Conservation (phyloP, 2,888 invertebrate genomes). For the Odontocerum albicorne region DNA sequence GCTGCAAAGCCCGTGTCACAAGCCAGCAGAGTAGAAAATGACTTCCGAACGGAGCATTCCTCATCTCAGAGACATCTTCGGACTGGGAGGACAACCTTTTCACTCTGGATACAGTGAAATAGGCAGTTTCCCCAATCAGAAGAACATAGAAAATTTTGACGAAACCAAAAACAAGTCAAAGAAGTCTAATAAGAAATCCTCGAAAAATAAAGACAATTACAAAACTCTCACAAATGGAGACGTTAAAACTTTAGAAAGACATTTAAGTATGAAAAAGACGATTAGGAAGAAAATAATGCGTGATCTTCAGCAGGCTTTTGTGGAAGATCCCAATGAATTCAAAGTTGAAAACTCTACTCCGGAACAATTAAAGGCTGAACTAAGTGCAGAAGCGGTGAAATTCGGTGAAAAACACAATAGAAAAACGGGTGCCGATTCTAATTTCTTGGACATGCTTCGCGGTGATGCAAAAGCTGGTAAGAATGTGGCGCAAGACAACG, state of each 20-base stretch:
- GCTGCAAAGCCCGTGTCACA: conserved; percentile 4
- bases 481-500: conserved; percentile 42
- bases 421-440: conserved; percentile 56
- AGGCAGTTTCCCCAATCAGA: conserved; percentile 39
- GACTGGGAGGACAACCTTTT: conserved; percentile 58
- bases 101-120: conserved; percentile 45
- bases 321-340: conserved; percentile 72
- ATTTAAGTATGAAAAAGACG: conserved; percentile 85
- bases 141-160: conserved; percentile 39
- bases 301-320: conserved; percentile 75
- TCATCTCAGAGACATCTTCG: conserved; percentile 74
- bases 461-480: conserved; percentile 51
- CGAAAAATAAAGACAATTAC: conserved; percentile 68
- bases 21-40: conserved; percentile 45
- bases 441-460: conserved; percentile 68
- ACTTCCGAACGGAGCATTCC: conserved; percentile 75
- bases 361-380: conserved; percentile 67
- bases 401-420: conserved; percentile 57
- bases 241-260: conserved; percentile 75
- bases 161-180: conserved; percentile 53
- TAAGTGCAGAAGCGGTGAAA: conserved; percentile 68
- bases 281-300: conserved; percentile 85
- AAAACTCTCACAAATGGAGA: conserved; percentile 67
- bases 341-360: conserved; percentile 69
- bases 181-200: conserved; percentile 57